A percentile compares a stretch with the other conserved stretches of the same genome.
Conservation (phyloP, 2,888 invertebrate species). For the Silvanus unidentatus region DNA sequence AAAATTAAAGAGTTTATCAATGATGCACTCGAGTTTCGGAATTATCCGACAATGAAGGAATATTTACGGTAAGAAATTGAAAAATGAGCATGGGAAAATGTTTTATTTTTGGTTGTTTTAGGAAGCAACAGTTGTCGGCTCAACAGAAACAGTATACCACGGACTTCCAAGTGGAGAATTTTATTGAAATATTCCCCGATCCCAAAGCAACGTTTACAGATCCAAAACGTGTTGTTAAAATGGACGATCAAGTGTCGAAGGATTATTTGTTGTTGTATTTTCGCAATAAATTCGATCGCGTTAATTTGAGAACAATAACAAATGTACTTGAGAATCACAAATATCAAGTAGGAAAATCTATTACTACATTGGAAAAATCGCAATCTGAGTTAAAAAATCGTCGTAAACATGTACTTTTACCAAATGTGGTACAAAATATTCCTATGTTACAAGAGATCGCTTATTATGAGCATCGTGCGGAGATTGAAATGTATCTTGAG, state of each 20-base stretch:
- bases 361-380: not conserved
- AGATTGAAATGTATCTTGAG: slow-evolving; percentile 30
- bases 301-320: slow-evolving; percentile 17
- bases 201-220: slow-evolving; percentile 35
- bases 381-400: slow-evolving; percentile 8
- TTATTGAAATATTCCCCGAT: slow-evolving; percentile 46
- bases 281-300: slow-evolving; percentile 19
- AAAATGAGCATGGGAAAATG: not conserved
- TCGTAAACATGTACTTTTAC: slow-evolving; percentile 10
- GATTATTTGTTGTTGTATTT: not conserved
- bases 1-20: slow-evolving; percentile 26
- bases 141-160: slow-evolving; percentile 45
- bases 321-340: not conserved
- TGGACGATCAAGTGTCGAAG: not conserved
- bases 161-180: slow-evolving; percentile 44
- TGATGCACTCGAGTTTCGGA: slow-evolving; percentile 22
- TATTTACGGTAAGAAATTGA: slow-evolving; percentile 17
- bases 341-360: not conserved
- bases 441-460: slow-evolving; percentile 41
- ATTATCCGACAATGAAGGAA: slow-evolving; percentile 35
- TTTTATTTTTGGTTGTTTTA: slow-evolving; percentile 10
- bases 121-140: slow-evolving; percentile 36
- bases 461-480: slow-evolving; percentile 32
- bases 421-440: slow-evolving; percentile 28
- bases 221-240: slow-evolving; percentile 15